A percentile compares a stretch with the other conserved stretches of the same genome.
Evolutionary conservation across 2,797 vertebrate species (phyloP).

Genomic region (Lerista edwardsae): DNA sequence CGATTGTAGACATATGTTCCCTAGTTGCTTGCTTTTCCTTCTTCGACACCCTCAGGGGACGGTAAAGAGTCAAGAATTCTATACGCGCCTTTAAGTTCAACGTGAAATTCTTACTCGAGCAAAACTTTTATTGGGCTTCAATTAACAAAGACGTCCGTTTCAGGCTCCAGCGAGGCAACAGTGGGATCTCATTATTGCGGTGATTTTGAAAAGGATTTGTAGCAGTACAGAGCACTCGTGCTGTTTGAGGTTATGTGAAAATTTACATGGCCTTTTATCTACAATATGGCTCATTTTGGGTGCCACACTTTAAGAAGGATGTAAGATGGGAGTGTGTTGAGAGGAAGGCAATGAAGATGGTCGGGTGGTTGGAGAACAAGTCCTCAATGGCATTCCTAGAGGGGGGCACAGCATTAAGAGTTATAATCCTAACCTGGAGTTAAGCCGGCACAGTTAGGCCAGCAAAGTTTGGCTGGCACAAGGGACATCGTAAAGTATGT

Average conservation of each 20-base stretch:
- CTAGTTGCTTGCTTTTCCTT: conserved; percentile 57
- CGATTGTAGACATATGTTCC: conserved; percentile 60
- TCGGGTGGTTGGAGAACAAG: too few relatives aligned
- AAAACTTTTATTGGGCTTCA: conserved; percentile 21
- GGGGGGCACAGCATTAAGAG: too few relatives aligned
- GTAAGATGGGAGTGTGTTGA: too few relatives aligned
- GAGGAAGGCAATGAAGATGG: too few relatives aligned
- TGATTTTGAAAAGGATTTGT: neutral
- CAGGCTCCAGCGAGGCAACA: neutral
- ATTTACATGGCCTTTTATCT: neutral
- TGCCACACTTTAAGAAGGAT: too few relatives aligned
- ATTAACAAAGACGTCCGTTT: neutral
- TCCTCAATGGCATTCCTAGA: too few relatives aligned
- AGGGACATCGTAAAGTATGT: too few relatives aligned
- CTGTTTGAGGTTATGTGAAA: neutral
- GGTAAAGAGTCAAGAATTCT: neutral
- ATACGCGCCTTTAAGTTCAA: neutral
- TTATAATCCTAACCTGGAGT: too few relatives aligned
- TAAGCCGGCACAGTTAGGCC: too few relatives aligned
- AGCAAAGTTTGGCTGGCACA: too few relatives aligned
- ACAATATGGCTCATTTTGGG: too few relatives aligned
- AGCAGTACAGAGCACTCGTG: neutral
- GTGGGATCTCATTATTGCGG: neutral
- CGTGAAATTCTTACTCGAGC: neutral
- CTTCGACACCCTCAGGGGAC: conserved; percentile 45